Base-by-base conservation (phyloP, 2,888 invertebrate genomes). In the Rotaria macrura region DNA sequence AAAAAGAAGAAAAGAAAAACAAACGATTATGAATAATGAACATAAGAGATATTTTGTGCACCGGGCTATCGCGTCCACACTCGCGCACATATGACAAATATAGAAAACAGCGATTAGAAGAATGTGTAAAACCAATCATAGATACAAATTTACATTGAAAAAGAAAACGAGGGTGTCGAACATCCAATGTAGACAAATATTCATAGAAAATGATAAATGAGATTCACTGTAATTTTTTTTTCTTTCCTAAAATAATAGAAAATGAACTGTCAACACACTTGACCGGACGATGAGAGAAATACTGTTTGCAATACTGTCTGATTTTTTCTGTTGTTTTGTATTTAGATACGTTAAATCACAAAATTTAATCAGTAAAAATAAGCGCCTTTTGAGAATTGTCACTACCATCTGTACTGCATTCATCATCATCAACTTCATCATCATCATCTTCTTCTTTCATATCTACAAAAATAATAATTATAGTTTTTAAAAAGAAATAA, bases 381-480 rank as follows among this genome's bases (percentile, higher is more conserved):
- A 79, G 79, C 40, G 79, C 79, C n/a, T 40, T 79, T n/a, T 43
- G 79, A 12, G 79, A 79, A 43, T 43, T 25, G 12, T 79, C 25
- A 79, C 79, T 79, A 25, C 65, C 65, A 65, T 79, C 79, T 25
- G 79, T n/a, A 79, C 79, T 79, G 43, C 79, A 43, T 79, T 79
- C 79, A 79, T 79, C 65, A 34, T 65, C 65, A 65, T 29, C 65
- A 34, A 29, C 65, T 20, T 5, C 65, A 0, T 34, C 65, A 65
- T 65, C 65, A 34, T 65, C 65, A 38, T 65, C 79, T n/a, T 79
- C 79, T 2, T 79, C 79, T 79, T 43, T 43, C 1, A 79, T 43
- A 43, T 10, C 79, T 79, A 43, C 9, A 79, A 79, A 12, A 49
- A 23, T 34, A 79, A 40, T 43, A 40, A 74, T 38, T 74, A 10